Percentiles rank a stretch among this genome's conserved stretches.
phyloP scores from a whole-genome alignment of 1,140 invertebrate genomes.

The Caenorhabditis briggsae region DNA sequence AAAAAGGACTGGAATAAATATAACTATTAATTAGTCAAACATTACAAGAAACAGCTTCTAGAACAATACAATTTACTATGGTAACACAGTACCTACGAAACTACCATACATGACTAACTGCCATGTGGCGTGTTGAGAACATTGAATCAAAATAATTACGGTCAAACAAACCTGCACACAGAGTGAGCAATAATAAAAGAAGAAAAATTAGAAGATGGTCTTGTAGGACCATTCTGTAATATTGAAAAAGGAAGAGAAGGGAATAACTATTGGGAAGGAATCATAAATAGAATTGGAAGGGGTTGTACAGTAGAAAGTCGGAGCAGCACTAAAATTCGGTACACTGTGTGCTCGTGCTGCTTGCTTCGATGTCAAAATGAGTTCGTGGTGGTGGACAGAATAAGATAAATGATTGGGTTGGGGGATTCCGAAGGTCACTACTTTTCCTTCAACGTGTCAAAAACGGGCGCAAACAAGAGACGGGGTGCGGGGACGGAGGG shows the following conservation, averaged over 20 bases:
- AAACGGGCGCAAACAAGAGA: slow-evolving; percentile 15
- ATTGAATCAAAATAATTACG: background rate
- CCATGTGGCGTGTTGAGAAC: slow-evolving; percentile 3
- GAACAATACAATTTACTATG: background rate
- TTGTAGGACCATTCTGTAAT: slow-evolving; percentile 27
- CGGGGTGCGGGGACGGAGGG: background rate
- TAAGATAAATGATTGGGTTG: background rate
- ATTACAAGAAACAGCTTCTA: too few species aligned
- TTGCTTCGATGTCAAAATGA: slow-evolving; percentile 25
- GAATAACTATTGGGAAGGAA: background rate
- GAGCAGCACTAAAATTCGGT: background rate
- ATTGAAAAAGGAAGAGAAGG: background rate
- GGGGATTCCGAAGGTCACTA: background rate
- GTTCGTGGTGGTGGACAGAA: slow-evolving; percentile 18
- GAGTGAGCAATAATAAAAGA: slow-evolving; percentile 9
- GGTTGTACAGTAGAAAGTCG: too few species aligned
- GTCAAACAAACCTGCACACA: slow-evolving; percentile 38
- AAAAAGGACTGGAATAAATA: too few species aligned
- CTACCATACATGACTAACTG: slow-evolving; percentile 41
- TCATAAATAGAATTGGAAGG: background rate
- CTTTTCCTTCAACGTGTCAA: slow-evolving; percentile 45
- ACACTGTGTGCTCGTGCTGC: background rate
- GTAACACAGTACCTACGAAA: slow-evolving; percentile 47
- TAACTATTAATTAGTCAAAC: too few species aligned
- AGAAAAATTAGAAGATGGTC: slow-evolving; percentile 16